Evolutionary conservation across 1,140 invertebrate species (phyloP).

Genomic region (Frieseomelitta varia): DNA sequence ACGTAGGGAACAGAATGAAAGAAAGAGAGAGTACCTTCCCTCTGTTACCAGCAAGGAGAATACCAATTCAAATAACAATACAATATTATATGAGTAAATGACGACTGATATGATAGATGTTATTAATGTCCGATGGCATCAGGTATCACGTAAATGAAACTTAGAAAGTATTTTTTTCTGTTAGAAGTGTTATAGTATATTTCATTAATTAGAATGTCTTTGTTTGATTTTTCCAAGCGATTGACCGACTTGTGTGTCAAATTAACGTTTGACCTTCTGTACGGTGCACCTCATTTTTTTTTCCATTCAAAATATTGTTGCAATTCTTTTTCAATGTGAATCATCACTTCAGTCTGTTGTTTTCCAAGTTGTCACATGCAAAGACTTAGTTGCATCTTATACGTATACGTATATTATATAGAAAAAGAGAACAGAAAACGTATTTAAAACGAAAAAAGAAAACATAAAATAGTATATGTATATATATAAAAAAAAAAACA

Average conservation of each 20-base stretch:
- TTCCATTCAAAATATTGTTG: constrained; percentile 29
- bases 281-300: constrained; percentile 39
- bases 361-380: constrained; percentile 18
- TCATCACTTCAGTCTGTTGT: constrained; percentile 23
- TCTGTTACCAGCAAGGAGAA: constrained; percentile 72
- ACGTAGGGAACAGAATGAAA: constrained; percentile 74
- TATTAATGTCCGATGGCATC: constrained; percentile 56
- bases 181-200: constrained; percentile 40
- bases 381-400: constrained; percentile 9
- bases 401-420: neutral
- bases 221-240: constrained; percentile 28
- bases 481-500: too few relatives aligned
- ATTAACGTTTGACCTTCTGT: constrained; percentile 26
- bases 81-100: constrained; percentile 47
- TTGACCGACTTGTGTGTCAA: constrained; percentile 18
- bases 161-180: constrained; percentile 37
- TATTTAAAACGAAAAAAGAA: constrained; percentile 23
- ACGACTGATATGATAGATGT: constrained; percentile 45
- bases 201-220: constrained; percentile 37
- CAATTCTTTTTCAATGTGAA: constrained; percentile 33
- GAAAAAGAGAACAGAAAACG: constrained; percentile 12
- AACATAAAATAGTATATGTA: neutral
- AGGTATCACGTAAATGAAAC: constrained; percentile 36
- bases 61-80: constrained; percentile 57
- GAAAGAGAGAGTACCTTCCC: constrained; percentile 70